These are phyloP conservation scores for Drosophila sproati DNA, from an alignment of 1,140 invertebrate genomes.

Conservation along the genomic window DNA sequence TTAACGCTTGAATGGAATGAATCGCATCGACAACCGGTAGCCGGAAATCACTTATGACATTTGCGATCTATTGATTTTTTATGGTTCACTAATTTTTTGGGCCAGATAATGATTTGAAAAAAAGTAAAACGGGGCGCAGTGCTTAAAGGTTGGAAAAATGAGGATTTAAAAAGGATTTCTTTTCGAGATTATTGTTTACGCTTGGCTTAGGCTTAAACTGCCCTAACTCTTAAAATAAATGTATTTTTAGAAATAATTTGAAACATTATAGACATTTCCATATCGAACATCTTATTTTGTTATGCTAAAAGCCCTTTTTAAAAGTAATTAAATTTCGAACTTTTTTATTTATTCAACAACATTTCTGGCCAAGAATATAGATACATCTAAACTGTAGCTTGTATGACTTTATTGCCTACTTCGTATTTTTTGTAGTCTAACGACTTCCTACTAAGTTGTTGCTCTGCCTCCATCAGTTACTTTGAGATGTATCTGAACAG, in stretches of 20 bases:
- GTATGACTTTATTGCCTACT: conserved; percentile 5
- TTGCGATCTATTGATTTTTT: conserved; percentile 74
- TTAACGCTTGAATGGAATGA: conserved; percentile 71
- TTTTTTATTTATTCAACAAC: too few relatives aligned
- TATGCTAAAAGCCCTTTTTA: too few relatives aligned
- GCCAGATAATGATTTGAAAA: conserved; percentile 55
- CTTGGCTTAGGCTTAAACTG: conserved; percentile 1
- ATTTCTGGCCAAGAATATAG: too few relatives aligned
- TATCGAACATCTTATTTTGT: too few relatives aligned
- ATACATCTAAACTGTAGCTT: neutral
- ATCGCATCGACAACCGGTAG: conserved; percentile 59
- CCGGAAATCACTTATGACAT: conserved; percentile 81
- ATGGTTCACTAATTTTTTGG: conserved; percentile 67
- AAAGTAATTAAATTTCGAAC: too few relatives aligned
- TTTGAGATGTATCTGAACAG: conserved; percentile 10
- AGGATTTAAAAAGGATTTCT: neutral
- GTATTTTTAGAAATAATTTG: too few relatives aligned
- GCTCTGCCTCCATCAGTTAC: conserved; percentile 2
- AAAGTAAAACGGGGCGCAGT: neutral
- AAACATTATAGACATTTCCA: too few relatives aligned
- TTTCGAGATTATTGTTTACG: neutral
- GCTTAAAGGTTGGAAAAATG: conserved; percentile 22
- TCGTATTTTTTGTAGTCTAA: neutral
- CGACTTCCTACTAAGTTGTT: conserved; percentile 8
- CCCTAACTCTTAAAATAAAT: too few relatives aligned